phyloP scores from a whole-genome alignment of 2,113 vertebrate genomes.

The Leptobrachium leishanense region DNA sequence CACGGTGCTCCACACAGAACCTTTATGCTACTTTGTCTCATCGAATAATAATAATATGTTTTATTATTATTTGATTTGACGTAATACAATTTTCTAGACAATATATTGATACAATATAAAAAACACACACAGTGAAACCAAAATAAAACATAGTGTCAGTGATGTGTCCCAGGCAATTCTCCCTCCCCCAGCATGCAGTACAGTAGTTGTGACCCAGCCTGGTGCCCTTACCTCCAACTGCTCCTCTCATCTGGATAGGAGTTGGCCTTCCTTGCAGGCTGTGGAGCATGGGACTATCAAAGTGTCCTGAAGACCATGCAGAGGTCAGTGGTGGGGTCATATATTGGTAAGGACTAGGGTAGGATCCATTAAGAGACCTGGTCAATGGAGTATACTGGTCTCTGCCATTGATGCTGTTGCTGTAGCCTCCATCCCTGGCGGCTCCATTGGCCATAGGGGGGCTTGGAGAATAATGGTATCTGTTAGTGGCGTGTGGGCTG shows the following conservation, averaged over 20 bases:
- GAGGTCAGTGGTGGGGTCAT: conserved; percentile 83
- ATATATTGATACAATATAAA: no score
- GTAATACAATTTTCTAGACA: no score
- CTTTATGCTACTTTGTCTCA: no score
- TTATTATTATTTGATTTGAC: no score
- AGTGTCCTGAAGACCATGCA: conserved; percentile 83
- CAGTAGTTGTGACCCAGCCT: background rate
- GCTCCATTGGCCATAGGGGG: conserved; percentile 85
- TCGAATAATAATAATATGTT: no score
- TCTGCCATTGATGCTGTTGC: conserved; percentile 77
- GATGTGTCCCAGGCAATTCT: no score
- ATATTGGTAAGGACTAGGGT: conserved; percentile 87
- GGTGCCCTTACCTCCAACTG: conserved; percentile 80
- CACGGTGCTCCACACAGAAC: no score
- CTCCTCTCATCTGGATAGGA: conserved; percentile 82
- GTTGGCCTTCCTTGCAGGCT: conserved; percentile 83
- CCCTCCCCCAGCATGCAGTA: no score
- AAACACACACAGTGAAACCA: no score
- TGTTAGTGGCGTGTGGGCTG: conserved; percentile 79
- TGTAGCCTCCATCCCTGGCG: conserved; percentile 69
- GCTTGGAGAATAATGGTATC: conserved; percentile 88
- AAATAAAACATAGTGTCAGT: no score
- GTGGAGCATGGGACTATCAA: conserved; percentile 93
- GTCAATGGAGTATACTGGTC: conserved; percentile 88
- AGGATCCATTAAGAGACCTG: conserved; percentile 83